A percentile compares a stretch with the other conserved stretches of the same genome.
Evolutionary conservation across 2,113 vertebrate genomes (phyloP).

Genomic region (Eubucco bourcierii): DNA sequence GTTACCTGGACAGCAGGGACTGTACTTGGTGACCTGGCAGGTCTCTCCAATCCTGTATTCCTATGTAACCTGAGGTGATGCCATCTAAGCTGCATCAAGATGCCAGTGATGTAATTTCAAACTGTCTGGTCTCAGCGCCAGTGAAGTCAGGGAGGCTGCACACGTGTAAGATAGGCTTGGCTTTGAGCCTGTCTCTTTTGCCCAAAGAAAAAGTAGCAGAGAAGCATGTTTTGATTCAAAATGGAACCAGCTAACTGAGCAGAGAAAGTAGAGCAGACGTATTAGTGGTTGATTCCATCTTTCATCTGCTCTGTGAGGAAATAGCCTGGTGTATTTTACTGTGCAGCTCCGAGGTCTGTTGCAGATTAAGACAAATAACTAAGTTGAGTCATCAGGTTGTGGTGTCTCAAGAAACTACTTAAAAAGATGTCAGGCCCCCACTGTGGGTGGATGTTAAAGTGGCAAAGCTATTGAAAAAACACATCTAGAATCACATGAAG

Average conservation of each 20-base stretch:
- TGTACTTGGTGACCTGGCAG: neutral
- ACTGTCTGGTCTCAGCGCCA: neutral
- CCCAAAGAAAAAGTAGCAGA: neutral
- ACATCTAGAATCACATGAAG: neutral
- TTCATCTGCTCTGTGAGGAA: neutral
- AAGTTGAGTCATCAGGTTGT: constrained; percentile 7
- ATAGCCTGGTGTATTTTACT: neutral
- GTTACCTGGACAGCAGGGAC: constrained; percentile 15
- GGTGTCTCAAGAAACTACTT: neutral
- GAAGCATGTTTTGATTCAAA: neutral
- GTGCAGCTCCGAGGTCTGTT: neutral
- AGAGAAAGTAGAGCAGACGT: neutral
- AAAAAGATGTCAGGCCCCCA: neutral
- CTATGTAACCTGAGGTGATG: constrained; percentile 49
- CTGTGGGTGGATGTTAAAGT: neutral
- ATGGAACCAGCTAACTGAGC: neutral
- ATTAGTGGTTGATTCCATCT: neutral
- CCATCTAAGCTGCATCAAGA: neutral
- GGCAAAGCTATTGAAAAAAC: neutral
- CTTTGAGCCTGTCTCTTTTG: neutral
- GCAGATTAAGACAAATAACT: neutral
- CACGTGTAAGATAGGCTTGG: neutral
- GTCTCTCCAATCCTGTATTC: constrained; percentile 5
- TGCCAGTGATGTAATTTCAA: constrained; percentile 68
- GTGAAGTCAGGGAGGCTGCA: neutral